A percentile compares a stretch with the other conserved stretches of the same genome.
Conservation (phyloP, 2,888 invertebrate species). For the Xylota segnis region DNA sequence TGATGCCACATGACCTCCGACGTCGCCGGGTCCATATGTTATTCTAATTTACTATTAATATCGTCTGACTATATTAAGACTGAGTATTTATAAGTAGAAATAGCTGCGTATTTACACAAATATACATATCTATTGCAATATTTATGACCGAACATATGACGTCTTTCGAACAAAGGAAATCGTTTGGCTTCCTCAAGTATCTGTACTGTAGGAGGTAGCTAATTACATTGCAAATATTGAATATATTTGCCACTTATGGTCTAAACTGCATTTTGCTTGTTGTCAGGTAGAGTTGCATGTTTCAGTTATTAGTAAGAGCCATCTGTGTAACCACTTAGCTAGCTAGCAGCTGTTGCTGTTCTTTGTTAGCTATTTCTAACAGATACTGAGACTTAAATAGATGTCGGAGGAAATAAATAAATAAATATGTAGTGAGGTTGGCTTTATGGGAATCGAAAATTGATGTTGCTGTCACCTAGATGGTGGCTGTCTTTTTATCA, state of each 20-base stretch:
- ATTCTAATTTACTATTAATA: slow-evolving; percentile 46
- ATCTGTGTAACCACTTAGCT: not conserved
- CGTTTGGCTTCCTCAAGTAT: slow-evolving; percentile 4
- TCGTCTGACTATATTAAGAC: slow-evolving; percentile 23
- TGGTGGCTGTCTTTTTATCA: not conserved
- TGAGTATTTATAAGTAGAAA: slow-evolving; percentile 26
- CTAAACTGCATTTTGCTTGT: slow-evolving; percentile 21
- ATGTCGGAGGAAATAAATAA: not conserved
- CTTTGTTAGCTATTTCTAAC: not conserved
- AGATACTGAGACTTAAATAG: not conserved
- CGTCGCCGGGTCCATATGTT: slow-evolving; percentile 18
- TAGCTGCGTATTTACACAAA: not conserved
- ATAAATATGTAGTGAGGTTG: not conserved
- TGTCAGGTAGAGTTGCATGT: not conserved
- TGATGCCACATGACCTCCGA: slow-evolving; percentile 47
- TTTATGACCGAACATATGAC: slow-evolving; percentile 12
- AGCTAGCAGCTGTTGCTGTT: not conserved
- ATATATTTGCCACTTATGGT: slow-evolving; percentile 48
- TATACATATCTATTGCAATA: slow-evolving; percentile 1
- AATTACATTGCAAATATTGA: slow-evolving; percentile 30
- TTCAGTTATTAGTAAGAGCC: not conserved
- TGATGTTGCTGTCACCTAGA: not conserved
- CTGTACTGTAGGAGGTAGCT: slow-evolving; percentile 10
- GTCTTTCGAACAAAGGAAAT: slow-evolving; percentile 38
- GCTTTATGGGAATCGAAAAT: not conserved